phyloP scores from a whole-genome alignment of 2,797 vertebrate genomes.

The Pangasius macronema region DNA sequence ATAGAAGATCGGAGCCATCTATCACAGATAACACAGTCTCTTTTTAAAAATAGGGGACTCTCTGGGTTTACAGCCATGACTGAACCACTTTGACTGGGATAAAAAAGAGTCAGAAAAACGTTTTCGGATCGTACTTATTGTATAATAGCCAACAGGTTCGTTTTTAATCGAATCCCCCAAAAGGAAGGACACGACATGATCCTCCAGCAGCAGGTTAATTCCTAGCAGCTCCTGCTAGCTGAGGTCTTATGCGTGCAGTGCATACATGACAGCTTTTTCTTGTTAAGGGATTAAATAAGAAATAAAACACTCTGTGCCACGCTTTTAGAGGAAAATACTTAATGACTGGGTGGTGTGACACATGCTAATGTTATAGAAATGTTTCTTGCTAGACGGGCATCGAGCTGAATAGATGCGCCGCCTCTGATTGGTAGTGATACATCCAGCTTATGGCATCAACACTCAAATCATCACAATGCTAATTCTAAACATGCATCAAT shows the following conservation, averaged over 20 bases:
- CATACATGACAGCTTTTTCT: too few species aligned
- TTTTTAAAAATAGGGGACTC: background rate
- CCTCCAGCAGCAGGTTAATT: background rate
- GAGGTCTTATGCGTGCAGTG: background rate
- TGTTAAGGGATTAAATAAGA: too few species aligned
- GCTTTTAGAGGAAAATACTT: background rate
- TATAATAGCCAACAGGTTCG: background rate
- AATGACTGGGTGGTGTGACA: background rate
- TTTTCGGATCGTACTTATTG: background rate
- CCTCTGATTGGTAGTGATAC: background rate
- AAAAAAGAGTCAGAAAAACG: background rate
- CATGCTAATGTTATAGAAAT: background rate
- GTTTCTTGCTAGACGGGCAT: background rate
- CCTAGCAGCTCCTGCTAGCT: background rate
- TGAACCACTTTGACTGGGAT: background rate
- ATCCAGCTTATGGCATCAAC: background rate
- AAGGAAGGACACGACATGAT: background rate
- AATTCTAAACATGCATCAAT: background rate
- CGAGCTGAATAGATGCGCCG: background rate
- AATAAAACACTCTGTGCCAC: too few species aligned
- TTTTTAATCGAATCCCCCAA: background rate
- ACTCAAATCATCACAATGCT: background rate
- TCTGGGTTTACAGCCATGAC: background rate
- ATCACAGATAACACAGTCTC: conserved; percentile 12
- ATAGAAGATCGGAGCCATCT: conserved; percentile 27